Conservation (phyloP, 2,888 invertebrate species). For the Amaurobius ferox region DNA sequence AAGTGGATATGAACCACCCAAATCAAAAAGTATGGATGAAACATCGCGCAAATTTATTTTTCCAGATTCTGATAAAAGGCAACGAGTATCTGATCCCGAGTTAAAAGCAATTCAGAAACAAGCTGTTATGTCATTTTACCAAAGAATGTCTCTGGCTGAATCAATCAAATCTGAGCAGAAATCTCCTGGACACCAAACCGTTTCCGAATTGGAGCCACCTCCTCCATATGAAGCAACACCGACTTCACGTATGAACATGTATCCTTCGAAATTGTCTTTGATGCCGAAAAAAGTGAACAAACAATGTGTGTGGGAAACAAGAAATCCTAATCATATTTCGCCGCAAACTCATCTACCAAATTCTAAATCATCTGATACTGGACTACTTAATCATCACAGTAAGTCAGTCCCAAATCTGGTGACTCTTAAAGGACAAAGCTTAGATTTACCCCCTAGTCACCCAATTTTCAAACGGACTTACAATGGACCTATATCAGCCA, state of each 20-base stretch:
- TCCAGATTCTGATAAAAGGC: conserved; percentile 84
- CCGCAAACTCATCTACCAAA: conserved; percentile 13
- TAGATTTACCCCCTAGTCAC: conserved; percentile 60
- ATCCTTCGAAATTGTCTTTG: conserved; percentile 47
- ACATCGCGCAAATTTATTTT: conserved; percentile 34
- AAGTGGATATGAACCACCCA: conserved; percentile 25
- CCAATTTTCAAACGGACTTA: conserved; percentile 30
- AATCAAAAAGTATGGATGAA: conserved; percentile 55
- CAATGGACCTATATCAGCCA: conserved; percentile 3
- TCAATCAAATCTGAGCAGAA: conserved; percentile 50
- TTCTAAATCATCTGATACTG: conserved; percentile 32
- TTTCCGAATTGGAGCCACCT: conserved; percentile 35
- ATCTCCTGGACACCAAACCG: conserved; percentile 11
- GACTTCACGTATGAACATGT: conserved; percentile 22
- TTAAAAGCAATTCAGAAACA: conserved; percentile 89
- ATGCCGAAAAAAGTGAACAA: conserved; percentile 24
- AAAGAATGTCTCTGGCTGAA: conserved; percentile 70
- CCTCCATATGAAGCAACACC: conserved; percentile 48
- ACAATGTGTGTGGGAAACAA: conserved; percentile 11
- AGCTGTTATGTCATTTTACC: conserved; percentile 81
- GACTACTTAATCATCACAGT: conserved; percentile 53
- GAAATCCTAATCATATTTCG: conserved; percentile 15
- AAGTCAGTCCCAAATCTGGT: conserved; percentile 67
- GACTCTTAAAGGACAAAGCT: conserved; percentile 55
- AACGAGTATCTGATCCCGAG: conserved; percentile 84